Evolutionary conservation across 1,140 invertebrate genomes (phyloP).

Genomic region (Anoplophora glabripennis): DNA sequence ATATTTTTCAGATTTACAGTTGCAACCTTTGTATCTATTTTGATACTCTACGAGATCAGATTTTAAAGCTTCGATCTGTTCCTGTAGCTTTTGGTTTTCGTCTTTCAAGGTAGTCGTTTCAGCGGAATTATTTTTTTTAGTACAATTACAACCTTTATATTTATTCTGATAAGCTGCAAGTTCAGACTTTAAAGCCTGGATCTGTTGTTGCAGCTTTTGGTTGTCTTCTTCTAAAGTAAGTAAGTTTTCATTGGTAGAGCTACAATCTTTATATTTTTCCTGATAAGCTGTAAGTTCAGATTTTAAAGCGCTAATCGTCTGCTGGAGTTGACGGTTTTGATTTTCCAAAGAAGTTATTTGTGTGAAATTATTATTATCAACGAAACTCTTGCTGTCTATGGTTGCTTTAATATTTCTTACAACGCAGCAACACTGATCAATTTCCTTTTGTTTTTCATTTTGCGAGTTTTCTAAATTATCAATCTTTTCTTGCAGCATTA

Average conservation of each 20-base stretch:
- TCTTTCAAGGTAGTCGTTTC: background rate
- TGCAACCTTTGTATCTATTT: background rate
- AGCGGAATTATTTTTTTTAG: too few relatives aligned
- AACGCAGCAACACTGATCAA: background rate
- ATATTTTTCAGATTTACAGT: background rate
- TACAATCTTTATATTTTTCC: too few relatives aligned
- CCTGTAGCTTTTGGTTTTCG: background rate
- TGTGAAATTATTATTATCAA: too few relatives aligned
- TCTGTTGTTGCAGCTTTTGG: too few relatives aligned
- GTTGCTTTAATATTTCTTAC: slow-evolving; percentile 1
- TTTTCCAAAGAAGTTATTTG: background rate
- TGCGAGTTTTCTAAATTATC: background rate
- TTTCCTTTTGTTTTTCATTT: background rate
- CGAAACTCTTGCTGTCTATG: background rate
- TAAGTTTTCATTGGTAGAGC: too few relatives aligned
- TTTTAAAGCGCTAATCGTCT: too few relatives aligned
- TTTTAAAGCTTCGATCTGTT: slow-evolving; percentile 1
- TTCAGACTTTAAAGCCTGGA: too few relatives aligned
- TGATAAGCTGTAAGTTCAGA: too few relatives aligned
- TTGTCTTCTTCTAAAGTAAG: too few relatives aligned
- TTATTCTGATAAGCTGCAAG: too few relatives aligned
- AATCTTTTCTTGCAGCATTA: background rate
- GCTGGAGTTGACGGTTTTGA: background rate
- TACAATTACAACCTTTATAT: too few relatives aligned
- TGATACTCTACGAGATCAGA: background rate